Percentiles rank a stretch among this genome's conserved stretches.
phyloP scores from a whole-genome alignment of 2,113 vertebrate genomes.

The Aegotheles bennettii region DNA sequence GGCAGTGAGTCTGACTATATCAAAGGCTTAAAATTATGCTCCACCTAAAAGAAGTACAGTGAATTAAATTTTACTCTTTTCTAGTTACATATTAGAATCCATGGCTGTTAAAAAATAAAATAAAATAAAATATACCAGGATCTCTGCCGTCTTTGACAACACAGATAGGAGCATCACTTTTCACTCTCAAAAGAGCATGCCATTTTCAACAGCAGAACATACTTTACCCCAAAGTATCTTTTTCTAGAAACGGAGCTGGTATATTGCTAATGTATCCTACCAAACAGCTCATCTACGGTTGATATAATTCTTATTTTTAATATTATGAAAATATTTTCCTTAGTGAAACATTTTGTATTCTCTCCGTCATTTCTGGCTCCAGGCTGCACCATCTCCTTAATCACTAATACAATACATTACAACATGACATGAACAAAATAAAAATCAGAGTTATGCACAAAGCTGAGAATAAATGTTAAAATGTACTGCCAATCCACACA shows the following conservation, averaged over 20 bases:
- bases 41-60: neutral
- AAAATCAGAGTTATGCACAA: neutral
- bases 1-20: neutral
- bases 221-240: neutral
- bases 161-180: neutral
- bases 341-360: neutral
- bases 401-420: neutral
- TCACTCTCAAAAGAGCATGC: neutral
- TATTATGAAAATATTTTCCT: neutral
- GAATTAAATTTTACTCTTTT: neutral
- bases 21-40: neutral
- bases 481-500: neutral
- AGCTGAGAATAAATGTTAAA: neutral
- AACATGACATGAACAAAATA: neutral
- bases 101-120: neutral
- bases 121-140: neutral
- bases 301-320: neutral
- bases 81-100: neutral
- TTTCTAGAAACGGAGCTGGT: neutral
- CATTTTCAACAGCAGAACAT: neutral
- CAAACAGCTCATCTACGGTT: neutral
- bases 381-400: neutral
- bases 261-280: neutral
- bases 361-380: neutral
- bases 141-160: neutral